Percentiles rank a stretch among this genome's conserved stretches.
phyloP scores from a whole-genome alignment of 1,140 invertebrate species.

The Aleiodes sp. region DNA sequence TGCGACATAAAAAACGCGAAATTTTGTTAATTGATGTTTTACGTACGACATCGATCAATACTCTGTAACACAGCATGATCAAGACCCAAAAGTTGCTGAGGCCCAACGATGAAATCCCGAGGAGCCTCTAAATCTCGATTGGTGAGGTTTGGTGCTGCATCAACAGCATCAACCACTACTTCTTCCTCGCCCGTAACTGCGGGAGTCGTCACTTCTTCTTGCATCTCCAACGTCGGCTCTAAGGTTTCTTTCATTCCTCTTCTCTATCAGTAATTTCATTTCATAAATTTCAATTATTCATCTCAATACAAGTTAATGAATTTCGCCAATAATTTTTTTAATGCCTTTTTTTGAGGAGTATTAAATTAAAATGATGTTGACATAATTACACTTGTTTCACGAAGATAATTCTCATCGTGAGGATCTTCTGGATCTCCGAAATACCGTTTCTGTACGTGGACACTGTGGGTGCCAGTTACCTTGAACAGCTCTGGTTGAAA shows the following conservation, averaged over 20 bases:
- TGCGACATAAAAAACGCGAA: too few species aligned
- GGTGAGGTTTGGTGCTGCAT: slow-evolving; percentile 65
- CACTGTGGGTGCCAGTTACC: slow-evolving; percentile 79
- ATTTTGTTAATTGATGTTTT: too few species aligned
- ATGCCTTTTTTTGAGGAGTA: slow-evolving; percentile 16
- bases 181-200: slow-evolving; percentile 74
- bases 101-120: slow-evolving; percentile 73
- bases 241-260: slow-evolving; percentile 74
- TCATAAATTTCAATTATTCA: background rate
- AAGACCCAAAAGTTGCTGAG: slow-evolving; percentile 83
- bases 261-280: slow-evolving; percentile 60
- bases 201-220: slow-evolving; percentile 57
- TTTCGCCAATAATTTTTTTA: background rate
- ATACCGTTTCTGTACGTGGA: slow-evolving; percentile 78
- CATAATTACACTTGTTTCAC: slow-evolving; percentile 81
- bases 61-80: slow-evolving; percentile 92
- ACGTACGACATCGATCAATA: slow-evolving; percentile 87
- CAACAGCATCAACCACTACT: slow-evolving; percentile 82
- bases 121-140: slow-evolving; percentile 63
- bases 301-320: background rate
- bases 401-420: slow-evolving; percentile 90
- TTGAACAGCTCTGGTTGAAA: slow-evolving; percentile 91
- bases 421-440: slow-evolving; percentile 91
- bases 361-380: background rate
- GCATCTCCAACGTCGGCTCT: slow-evolving; percentile 63